Evolutionary conservation across 2,888 invertebrate genomes (phyloP).

Genomic region (Saturnia japonica): DNA sequence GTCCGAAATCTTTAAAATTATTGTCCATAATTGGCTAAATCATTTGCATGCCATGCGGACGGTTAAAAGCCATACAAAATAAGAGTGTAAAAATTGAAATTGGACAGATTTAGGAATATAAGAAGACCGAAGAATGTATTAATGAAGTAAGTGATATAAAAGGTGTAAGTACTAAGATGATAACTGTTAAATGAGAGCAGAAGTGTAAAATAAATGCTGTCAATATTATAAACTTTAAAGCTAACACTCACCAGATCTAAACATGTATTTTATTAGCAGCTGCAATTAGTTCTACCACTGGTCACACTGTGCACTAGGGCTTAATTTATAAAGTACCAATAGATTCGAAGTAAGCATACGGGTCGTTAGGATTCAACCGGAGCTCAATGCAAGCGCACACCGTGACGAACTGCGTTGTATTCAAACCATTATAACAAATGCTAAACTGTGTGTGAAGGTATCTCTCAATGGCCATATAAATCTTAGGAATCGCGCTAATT

Average conservation of each 20-base stretch:
- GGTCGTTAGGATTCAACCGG: background rate
- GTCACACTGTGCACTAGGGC: background rate
- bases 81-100: too few species aligned
- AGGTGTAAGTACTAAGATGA: too few species aligned
- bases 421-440: constrained; percentile 21
- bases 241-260: background rate
- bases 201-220: too few species aligned
- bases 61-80: too few species aligned
- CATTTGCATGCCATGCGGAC: too few species aligned
- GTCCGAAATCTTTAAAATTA: too few species aligned
- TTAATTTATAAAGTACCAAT: background rate
- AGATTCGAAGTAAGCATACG: background rate
- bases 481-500: constrained; percentile 43
- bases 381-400: background rate
- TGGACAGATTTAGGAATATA: too few species aligned
- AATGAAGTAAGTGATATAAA: too few species aligned
- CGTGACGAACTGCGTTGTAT: constrained; percentile 17
- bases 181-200: too few species aligned
- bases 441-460: constrained; percentile 56
- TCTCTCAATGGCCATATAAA: constrained; percentile 53
- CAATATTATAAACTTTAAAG: background rate
- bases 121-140: too few species aligned
- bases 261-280: background rate
- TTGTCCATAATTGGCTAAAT: too few species aligned
- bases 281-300: background rate